phyloP scores from a whole-genome alignment of 2,113 vertebrate species.

The Spea multiplicata region DNA sequence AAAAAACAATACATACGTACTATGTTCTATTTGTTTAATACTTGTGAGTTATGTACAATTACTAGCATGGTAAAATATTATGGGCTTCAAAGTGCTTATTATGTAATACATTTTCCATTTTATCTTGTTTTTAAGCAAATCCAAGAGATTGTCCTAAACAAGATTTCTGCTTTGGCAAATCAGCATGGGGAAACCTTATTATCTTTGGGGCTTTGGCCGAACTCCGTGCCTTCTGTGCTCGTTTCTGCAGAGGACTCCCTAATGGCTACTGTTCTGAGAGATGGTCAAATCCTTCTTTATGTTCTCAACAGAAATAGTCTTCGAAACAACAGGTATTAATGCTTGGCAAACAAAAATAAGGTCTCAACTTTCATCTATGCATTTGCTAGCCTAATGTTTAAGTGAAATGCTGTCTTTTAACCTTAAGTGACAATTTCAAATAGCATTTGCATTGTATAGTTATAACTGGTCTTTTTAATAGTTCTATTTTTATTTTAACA shows the following conservation, averaged over 20 bases:
- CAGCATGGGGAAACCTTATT: conserved; percentile 74
- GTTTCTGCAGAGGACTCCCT: conserved; percentile 85
- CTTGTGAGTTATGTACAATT: too few species aligned
- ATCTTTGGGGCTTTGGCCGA: conserved; percentile 87
- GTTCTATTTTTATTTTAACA: not conserved
- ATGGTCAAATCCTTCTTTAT: conserved; percentile 84
- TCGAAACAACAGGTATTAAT: conserved; percentile 73
- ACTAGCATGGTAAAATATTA: not conserved
- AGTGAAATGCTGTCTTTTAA: too few species aligned
- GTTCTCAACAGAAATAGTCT: conserved; percentile 85
- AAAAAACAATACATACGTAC: too few species aligned
- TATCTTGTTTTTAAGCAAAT: conserved; percentile 64
- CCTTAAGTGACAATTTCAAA: too few species aligned
- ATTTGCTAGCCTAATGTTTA: too few species aligned
- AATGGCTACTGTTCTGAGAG: conserved; percentile 78
- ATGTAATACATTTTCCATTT: not conserved
- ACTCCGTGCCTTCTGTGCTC: conserved; percentile 78
- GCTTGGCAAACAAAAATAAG: not conserved
- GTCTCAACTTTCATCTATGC: too few species aligned
- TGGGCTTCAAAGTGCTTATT: not conserved
- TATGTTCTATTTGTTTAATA: too few species aligned
- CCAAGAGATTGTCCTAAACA: conserved; percentile 75
- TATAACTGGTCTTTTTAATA: too few species aligned
- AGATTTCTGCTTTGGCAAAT: conserved; percentile 70
- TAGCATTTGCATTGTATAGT: too few species aligned